Evolutionary conservation across 2,113 vertebrate genomes (phyloP).

Genomic region (Promerops cafer): DNA sequence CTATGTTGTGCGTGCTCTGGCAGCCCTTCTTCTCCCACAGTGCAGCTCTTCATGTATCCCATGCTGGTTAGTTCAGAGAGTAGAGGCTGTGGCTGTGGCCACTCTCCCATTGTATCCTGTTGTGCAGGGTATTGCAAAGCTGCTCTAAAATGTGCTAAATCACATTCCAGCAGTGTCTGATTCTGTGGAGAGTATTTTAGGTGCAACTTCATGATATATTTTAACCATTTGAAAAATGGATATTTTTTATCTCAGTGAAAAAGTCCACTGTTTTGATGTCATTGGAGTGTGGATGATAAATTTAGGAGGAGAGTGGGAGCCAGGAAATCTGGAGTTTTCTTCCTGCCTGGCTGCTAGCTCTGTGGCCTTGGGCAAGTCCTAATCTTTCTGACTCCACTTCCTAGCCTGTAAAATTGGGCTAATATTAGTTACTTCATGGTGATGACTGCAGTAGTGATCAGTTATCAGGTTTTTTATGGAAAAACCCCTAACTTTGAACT

Average conservation of each 20-base stretch:
- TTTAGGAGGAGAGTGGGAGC: not conserved
- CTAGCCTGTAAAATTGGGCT: not conserved
- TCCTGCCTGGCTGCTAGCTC: not conserved
- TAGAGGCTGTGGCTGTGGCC: not conserved
- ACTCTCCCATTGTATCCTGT: not conserved
- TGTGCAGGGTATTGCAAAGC: not conserved
- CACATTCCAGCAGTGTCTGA: not conserved
- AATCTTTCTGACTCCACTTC: slow-evolving; percentile 28
- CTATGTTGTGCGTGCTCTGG: not conserved
- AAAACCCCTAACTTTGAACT: not conserved
- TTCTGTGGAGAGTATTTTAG: not conserved
- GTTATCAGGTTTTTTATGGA: not conserved
- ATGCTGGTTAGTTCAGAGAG: not conserved
- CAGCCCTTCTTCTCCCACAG: not conserved
- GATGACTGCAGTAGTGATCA: not conserved
- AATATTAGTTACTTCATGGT: not conserved
- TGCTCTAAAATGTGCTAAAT: not conserved
- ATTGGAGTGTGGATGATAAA: not conserved
- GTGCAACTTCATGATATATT: not conserved
- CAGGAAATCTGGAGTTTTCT: slow-evolving; percentile 50
- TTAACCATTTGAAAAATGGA: not conserved
- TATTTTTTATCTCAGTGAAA: not conserved
- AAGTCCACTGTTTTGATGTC: not conserved
- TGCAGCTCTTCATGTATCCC: not conserved
- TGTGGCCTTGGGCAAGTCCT: not conserved